Evolutionary conservation across 2,888 invertebrate genomes (phyloP), one percentile per base, ranked within the genome.

Genomic region (Herminia tarsipennalis): DNA sequence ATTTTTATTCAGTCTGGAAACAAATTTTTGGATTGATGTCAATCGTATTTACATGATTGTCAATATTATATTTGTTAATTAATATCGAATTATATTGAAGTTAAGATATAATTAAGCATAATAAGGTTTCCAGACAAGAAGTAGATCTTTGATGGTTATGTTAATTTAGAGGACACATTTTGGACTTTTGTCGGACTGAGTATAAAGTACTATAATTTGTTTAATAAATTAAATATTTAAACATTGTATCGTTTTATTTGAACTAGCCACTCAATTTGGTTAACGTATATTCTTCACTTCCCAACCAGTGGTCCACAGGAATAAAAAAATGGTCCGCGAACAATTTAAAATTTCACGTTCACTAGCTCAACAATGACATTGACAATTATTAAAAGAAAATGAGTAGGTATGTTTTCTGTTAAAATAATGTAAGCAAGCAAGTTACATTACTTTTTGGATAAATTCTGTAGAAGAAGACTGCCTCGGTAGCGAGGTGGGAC

Each of bases 151-250:
- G 68, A 76, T 74, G 76, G 76, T 78, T 75, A 67, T 71, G 73
- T 81, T 80, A 80, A 78, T 83, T 80, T 82, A 80, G 76, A 81
- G 79, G 76, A 82, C 79, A 81, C 78, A 81, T 73, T 38, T 70
- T 71, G 69, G 73, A 76, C 74, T 70, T 70, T 68, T 79, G 83
- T 86, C 82, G 81, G 88, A 90, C 90, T 89, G 89, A 90, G 83
- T 86, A 85, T 86, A 83, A 82, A 83, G 82, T 84, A 86, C 78
- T 85, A 83, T 81, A 68, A 77, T 78, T 84, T 86, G 85, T 84
- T 88, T 83, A 86, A 79, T 81, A 68, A 87, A 85, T 84, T 84
- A 83, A 73, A 83, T 76, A 61, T 74, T 75, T 72, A 68, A 73
- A 77, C 69, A 71, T 62, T 45, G 43, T 50, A 27, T 22, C 16